Conservation (phyloP, 2,888 invertebrate genomes). For the Drosophila aldrichi region DNA sequence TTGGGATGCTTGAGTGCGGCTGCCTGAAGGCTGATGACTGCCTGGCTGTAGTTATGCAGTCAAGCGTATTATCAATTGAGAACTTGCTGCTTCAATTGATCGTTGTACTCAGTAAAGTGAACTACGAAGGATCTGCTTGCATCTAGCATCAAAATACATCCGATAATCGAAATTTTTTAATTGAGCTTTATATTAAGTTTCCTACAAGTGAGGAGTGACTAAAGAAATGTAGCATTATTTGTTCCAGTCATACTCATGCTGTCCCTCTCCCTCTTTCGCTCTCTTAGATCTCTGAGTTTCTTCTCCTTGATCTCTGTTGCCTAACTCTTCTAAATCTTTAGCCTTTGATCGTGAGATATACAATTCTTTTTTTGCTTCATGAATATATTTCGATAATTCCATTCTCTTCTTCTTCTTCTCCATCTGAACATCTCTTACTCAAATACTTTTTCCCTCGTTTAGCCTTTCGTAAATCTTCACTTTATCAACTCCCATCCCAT, state of each 20-base stretch:
- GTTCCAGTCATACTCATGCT: too few species aligned
- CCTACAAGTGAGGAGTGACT: too few species aligned
- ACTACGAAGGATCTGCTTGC: background rate
- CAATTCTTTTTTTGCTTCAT: background rate
- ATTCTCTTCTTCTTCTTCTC: background rate
- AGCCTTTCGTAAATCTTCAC: background rate
- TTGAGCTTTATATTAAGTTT: background rate
- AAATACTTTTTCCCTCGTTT: too few species aligned
- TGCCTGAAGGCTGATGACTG: background rate
- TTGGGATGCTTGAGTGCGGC: background rate
- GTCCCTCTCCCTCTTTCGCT: too few species aligned
- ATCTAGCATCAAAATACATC: background rate
- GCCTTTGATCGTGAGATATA: background rate
- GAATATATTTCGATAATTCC: too few species aligned
- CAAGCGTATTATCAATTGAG: conserved; percentile 77
- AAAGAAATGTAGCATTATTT: too few species aligned
- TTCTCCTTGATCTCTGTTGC: background rate
- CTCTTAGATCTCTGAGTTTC: too few species aligned
- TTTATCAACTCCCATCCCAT: background rate
- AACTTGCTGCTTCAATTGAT: conserved; percentile 49
- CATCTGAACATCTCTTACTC: background rate
- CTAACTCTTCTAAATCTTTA: background rate
- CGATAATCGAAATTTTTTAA: background rate
- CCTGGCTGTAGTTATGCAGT: conserved; percentile 46
- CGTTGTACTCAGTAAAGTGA: background rate